phyloP scores from a whole-genome alignment of 2,797 vertebrate species.

The Sebastes hubbsi region DNA sequence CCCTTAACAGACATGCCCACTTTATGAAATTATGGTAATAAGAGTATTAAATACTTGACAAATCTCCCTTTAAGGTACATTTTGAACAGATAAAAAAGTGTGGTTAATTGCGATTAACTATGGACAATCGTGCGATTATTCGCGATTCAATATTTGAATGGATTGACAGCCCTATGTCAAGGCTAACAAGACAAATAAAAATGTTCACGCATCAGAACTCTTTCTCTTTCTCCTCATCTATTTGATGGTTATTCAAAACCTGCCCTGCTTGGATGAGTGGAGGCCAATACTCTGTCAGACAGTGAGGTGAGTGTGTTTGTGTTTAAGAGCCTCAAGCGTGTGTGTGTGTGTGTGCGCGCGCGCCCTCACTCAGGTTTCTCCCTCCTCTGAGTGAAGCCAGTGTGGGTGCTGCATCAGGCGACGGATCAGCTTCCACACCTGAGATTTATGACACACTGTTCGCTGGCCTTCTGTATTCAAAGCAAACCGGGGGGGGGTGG shows the following conservation, averaged over 20 bases:
- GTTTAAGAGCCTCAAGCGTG: conserved; percentile 23
- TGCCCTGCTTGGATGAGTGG: conserved; percentile 28
- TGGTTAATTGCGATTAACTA: no score
- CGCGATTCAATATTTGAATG: no score
- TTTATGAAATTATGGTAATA: no score
- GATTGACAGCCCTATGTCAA: no score
- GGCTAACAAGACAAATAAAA: background rate
- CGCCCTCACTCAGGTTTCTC: conserved; percentile 65
- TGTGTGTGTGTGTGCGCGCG: background rate
- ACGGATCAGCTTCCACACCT: conserved; percentile 62
- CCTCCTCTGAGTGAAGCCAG: conserved; percentile 47
- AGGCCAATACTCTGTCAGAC: conserved; percentile 38
- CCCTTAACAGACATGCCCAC: no score
- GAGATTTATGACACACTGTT: conserved; percentile 60
- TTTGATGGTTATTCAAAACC: conserved; percentile 62
- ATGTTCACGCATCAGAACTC: background rate
- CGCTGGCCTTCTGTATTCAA: conserved; percentile 18
- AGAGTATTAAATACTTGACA: no score
- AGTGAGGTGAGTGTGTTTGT: conserved; percentile 3
- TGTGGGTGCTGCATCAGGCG: conserved; percentile 25
- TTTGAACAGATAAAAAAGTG: no score
- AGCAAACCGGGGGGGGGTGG: background rate
- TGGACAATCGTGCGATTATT: no score
- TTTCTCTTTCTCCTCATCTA: conserved; percentile 12
- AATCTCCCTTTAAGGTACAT: no score